These are phyloP conservation scores for Eurytoma californica DNA, from an alignment of 2,888 invertebrate genomes.

Conservation along the genomic window DNA sequence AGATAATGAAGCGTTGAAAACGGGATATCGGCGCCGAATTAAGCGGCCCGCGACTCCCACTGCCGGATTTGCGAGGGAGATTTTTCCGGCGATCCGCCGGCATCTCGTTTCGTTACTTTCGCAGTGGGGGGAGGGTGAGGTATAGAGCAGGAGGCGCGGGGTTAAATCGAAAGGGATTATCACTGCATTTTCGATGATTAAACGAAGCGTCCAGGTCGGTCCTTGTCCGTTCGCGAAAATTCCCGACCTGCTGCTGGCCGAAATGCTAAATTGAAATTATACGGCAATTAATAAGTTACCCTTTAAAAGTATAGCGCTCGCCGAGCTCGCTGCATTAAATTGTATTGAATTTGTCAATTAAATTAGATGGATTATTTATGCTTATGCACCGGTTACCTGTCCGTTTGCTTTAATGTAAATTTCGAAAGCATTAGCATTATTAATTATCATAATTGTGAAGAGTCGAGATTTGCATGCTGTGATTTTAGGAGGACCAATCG, in stretches of 20 bases:
- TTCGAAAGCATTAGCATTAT: no score
- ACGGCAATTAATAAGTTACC: conserved; percentile 11
- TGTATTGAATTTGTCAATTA: not conserved
- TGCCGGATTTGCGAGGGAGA: no score
- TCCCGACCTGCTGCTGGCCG: not conserved
- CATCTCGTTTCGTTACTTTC: not conserved
- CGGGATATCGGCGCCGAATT: not conserved
- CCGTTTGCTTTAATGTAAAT: no score
- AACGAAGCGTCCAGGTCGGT: conserved; percentile 2
- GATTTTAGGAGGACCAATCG: no score
- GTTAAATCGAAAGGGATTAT: conserved; percentile 5
- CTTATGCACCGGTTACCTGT: no score
- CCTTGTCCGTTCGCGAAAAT: not conserved
- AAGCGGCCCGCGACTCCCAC: no score
- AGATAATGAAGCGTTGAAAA: conserved; percentile 42
- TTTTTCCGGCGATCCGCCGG: not conserved
- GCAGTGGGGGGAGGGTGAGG: not conserved
- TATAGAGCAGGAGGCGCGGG: not conserved
- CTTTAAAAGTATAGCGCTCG: not conserved
- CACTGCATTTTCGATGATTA: conserved; percentile 32
- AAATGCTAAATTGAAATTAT: conserved; percentile 17
- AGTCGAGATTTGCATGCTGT: no score
- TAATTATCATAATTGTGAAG: no score
- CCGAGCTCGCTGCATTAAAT: not conserved
- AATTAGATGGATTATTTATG: not conserved